phyloP scores from a whole-genome alignment of 2,797 vertebrate species.

The Eulemur mongoz region DNA sequence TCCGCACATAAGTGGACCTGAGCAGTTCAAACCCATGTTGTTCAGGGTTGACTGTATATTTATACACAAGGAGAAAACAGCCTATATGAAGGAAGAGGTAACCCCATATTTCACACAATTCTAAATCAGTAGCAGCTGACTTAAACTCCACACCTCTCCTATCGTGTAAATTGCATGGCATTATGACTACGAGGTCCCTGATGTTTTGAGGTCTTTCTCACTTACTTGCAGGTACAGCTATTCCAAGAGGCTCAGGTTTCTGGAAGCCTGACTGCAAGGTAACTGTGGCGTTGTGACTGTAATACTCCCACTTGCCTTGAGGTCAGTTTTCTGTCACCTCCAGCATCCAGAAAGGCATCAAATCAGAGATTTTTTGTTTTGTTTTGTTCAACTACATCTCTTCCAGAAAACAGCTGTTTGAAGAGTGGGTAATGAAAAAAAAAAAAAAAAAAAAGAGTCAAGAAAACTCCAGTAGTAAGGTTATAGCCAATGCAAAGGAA shows the following conservation, averaged over 20 bases:
- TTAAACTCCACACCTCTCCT: not conserved
- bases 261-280: not conserved
- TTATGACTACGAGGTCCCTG: not conserved
- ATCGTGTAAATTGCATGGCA: not conserved
- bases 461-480: not conserved
- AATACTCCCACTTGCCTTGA: not conserved
- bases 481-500: not conserved
- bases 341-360: not conserved
- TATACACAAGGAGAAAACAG: not conserved
- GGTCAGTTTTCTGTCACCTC: not conserved
- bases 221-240: not conserved
- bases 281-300: not conserved
- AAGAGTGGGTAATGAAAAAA: conserved; percentile 10
- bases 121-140: conserved; percentile 6
- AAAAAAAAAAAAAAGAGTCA: not conserved
- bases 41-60: not conserved
- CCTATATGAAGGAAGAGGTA: not conserved
- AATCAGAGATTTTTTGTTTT: not conserved
- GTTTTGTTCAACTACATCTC: not conserved
- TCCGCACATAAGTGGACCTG: not conserved
- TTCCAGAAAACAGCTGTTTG: not conserved
- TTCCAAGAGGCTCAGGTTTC: not conserved
- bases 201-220: not conserved
- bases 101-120: not conserved
- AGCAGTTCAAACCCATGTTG: not conserved